Percentiles rank a stretch among this genome's conserved stretches.
These are phyloP conservation scores for Andrena marginata DNA, from an alignment of 2,888 invertebrate genomes.

Conservation along the genomic window DNA sequence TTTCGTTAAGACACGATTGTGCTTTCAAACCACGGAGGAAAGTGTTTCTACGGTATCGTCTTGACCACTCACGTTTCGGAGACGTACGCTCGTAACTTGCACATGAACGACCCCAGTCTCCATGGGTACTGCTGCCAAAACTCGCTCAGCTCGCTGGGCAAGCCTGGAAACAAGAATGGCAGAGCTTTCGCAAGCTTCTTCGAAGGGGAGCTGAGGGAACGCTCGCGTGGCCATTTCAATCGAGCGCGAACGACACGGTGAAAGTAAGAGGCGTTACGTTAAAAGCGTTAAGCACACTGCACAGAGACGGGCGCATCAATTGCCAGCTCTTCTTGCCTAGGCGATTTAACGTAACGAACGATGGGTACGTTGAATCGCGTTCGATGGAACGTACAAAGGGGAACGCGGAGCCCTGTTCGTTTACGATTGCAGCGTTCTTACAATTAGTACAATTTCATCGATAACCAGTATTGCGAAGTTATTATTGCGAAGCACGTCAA, in stretches of 20 bases:
- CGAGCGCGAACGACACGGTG: neutral
- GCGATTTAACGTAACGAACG: too few species aligned
- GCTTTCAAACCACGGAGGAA: neutral
- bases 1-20: neutral
- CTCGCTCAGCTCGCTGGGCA: constrained; percentile 93
- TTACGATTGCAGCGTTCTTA: constrained; percentile 1
- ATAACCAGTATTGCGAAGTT: neutral
- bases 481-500: constrained; percentile 5
- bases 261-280: neutral
- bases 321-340: neutral
- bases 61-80: constrained; percentile 91
- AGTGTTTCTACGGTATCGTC: neutral
- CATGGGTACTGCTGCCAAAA: constrained; percentile 96
- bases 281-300: neutral
- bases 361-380: too few species aligned
- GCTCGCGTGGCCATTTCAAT: neutral
- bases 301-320: neutral
- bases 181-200: constrained; percentile 5
- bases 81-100: constrained; percentile 92
- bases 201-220: neutral
- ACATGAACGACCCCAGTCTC: constrained; percentile 91
- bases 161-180: constrained; percentile 86
- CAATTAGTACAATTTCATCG: neutral
- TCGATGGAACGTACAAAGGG: too few species aligned
- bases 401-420: too few species aligned